A percentile compares a stretch with the other conserved stretches of the same genome.
These are phyloP conservation scores for Sebastes fasciatus DNA, from an alignment of 2,113 vertebrate genomes.

Conservation along the genomic window DNA sequence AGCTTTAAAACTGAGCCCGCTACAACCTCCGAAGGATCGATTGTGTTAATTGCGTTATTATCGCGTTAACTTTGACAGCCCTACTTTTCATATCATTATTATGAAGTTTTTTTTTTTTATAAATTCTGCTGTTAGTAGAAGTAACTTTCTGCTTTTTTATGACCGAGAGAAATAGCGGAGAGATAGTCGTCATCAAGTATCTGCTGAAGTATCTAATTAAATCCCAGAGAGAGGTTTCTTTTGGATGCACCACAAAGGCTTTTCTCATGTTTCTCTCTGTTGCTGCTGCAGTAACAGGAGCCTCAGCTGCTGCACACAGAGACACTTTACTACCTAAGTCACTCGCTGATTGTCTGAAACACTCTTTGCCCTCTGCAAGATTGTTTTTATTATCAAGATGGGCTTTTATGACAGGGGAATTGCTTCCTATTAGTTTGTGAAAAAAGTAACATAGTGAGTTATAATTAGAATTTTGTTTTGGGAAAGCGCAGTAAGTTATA, in stretches of 20 bases:
- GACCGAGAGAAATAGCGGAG: background rate
- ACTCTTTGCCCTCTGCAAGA: constrained; percentile 2
- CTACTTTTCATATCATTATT: background rate
- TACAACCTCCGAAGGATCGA: no score
- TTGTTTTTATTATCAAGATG: constrained; percentile 32
- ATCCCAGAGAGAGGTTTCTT: constrained; percentile 32
- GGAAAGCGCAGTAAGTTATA: background rate
- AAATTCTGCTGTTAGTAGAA: background rate
- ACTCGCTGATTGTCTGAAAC: constrained; percentile 2
- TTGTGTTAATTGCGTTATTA: no score
- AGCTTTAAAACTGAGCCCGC: no score
- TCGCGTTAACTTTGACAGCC: no score
- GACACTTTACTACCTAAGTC: constrained; percentile 2
- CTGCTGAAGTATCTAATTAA: constrained; percentile 42
- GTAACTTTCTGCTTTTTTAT: background rate
- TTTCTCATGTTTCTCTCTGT: constrained; percentile 29
- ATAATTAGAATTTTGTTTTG: constrained; percentile 13
- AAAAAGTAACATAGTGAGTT: background rate
- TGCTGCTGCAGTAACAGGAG: constrained; percentile 25
- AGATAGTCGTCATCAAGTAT: constrained; percentile 3
- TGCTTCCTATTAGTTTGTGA: constrained; percentile 5
- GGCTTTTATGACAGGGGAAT: constrained; percentile 9
- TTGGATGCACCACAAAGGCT: background rate
- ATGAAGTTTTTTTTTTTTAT: background rate
- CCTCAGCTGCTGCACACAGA: constrained; percentile 19